Base-by-base conservation (phyloP, 2,797 vertebrate species). In the Mastacembelus armatus region DNA sequence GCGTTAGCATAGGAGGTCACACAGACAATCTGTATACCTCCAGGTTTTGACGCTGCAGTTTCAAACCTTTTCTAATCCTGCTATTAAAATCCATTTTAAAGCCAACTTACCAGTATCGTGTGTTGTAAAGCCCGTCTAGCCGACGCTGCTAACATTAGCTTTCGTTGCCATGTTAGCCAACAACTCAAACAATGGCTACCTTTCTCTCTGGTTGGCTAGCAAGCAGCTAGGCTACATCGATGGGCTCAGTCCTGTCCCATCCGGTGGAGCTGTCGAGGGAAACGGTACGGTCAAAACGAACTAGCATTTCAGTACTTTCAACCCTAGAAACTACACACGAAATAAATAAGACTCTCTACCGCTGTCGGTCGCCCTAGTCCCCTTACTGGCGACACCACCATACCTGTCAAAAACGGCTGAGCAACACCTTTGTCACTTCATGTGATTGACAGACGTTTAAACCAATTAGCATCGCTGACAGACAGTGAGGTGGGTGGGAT, bases 171-270 rank as follows among this genome's bases (percentile, higher is more conserved):
- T 89, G 88, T 84, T 88, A 90, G 90, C 89, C 86, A 73, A 82
- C 82, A 83, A 84, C 84, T 85, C 81, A 90, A 92, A 92, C 88
- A 91, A 92, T 92, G 86, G 85, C 88, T 81, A 84, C 85, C 83
- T 83, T 77, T 85, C 81, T 86, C 54, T 14, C 47, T 7, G 62
- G 62, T 10, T 29, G 45, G 83, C 81, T 85, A 85, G 84, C 80
- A 66, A 73, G 59, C 21, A 64, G 85, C 88, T 83, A 79, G 54
- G 87, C 90, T 88, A 81, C 84, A 78, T 73, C 78, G 74, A 82
- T 15, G 15, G 35, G 64, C 45, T 78, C 68, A 19, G 63, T 66
- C 63, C 61, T 3, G 43, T 54, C 66, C 66, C 45, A 74, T 67
- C 58, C 59, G 49, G 10, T 60, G 63, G 4, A 16, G 47, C 60